phyloP scores from a whole-genome alignment of 2,113 vertebrate genomes.

The Natator depressus region DNA sequence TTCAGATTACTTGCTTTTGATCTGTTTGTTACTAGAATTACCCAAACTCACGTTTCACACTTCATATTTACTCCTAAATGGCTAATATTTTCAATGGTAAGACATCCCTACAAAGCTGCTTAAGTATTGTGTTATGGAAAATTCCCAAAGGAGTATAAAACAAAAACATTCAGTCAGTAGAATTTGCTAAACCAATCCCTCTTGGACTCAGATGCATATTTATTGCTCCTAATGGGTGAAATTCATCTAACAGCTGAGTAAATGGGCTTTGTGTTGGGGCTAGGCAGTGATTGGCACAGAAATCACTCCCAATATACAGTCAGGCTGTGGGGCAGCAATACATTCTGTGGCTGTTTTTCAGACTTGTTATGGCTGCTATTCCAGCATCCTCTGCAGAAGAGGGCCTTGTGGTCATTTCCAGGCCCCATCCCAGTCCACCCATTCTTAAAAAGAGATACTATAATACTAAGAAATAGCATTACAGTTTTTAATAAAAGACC shows the following conservation, averaged over 20 bases:
- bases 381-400: not conserved
- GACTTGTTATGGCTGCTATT: not conserved
- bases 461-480: too few relatives aligned
- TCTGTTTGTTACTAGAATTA: not conserved
- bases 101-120: not conserved
- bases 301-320: not conserved
- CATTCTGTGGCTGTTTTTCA: not conserved
- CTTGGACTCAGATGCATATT: fast-evolving
- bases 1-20: not conserved
- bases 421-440: too few relatives aligned
- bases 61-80: not conserved
- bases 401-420: not conserved
- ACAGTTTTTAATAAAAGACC: too few relatives aligned
- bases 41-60: not conserved
- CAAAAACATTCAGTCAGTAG: not conserved
- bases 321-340: not conserved
- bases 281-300: not conserved
- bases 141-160: not conserved
- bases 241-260: not conserved
- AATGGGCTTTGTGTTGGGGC: not conserved
- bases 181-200: not conserved
- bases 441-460: too few relatives aligned
- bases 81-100: not conserved
- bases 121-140: not conserved
- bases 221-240: not conserved